Percentiles rank a stretch among this genome's conserved stretches.
These are phyloP conservation scores for Seriola quinqueradiata DNA, from an alignment of 2,113 vertebrate genomes.

Conservation along the genomic window DNA sequence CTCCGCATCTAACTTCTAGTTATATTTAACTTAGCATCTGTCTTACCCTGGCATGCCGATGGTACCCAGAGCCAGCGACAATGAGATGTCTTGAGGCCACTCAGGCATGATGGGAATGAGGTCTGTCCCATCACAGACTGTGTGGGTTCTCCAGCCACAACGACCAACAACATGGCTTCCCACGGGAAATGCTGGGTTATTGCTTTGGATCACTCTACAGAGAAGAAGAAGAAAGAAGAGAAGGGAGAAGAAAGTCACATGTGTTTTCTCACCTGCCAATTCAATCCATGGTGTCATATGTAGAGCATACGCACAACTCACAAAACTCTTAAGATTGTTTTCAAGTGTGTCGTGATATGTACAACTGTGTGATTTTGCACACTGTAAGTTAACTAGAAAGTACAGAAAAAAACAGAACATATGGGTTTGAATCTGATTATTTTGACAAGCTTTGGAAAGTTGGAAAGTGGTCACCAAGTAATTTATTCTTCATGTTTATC, in stretches of 20 bases:
- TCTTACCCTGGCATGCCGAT: conserved; percentile 91
- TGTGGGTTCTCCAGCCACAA: conserved; percentile 88
- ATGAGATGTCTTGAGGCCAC: conserved; percentile 87
- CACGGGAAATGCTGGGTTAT: conserved; percentile 83
- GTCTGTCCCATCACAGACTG: conserved; percentile 82
- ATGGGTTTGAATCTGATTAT: conserved; percentile 10
- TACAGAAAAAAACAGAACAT: neutral
- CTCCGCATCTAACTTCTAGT: too few species aligned
- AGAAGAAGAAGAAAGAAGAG: conserved; percentile 33
- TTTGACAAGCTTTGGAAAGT: neutral
- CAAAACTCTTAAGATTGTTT: too few species aligned
- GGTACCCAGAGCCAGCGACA: conserved; percentile 88
- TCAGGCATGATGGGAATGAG: conserved; percentile 75
- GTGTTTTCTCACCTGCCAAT: neutral
- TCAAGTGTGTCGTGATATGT: neutral
- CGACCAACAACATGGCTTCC: conserved; percentile 78
- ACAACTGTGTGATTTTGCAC: neutral
- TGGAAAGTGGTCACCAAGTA: neutral
- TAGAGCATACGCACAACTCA: neutral
- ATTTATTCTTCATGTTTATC: conserved; percentile 29
- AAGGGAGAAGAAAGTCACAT: neutral
- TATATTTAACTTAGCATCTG: neutral
- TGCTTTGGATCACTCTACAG: conserved; percentile 88
- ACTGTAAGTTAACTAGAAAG: neutral
- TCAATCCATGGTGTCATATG: neutral